phyloP scores from a whole-genome alignment of 2,888 invertebrate species.

The Cecidostiba fungosa region DNA sequence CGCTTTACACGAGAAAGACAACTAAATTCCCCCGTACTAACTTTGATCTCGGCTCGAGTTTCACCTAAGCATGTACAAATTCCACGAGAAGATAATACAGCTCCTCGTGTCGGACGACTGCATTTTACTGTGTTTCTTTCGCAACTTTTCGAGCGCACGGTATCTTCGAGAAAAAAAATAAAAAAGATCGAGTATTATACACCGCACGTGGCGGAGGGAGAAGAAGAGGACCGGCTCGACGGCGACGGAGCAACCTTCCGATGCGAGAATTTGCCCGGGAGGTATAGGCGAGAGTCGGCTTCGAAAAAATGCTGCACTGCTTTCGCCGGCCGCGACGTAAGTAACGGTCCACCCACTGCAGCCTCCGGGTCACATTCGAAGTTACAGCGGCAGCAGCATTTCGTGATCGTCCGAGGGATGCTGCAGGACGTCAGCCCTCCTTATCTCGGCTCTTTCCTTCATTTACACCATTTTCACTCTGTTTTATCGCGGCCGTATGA shows the following conservation, averaged over 20 bases:
- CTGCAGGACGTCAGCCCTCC: not conserved
- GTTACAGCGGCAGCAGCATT: not conserved
- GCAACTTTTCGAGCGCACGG: too few relatives aligned
- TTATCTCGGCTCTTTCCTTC: slow-evolving; percentile 37
- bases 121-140: not conserved
- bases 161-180: not conserved
- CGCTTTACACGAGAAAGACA: not conserved
- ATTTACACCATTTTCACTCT: slow-evolving; percentile 34
- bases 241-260: slow-evolving; percentile 19
- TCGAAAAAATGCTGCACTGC: slow-evolving; percentile 54
- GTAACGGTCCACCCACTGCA: slow-evolving; percentile 56
- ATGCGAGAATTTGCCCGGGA: slow-evolving; percentile 49
- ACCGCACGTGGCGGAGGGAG: not conserved
- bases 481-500: slow-evolving; percentile 24
- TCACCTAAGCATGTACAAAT: slow-evolving; percentile 2
- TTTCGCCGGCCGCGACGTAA: slow-evolving; percentile 36
- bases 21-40: not conserved
- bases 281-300: slow-evolving; percentile 52
- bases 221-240: not conserved
- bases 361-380: not conserved
- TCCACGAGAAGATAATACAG: not conserved
- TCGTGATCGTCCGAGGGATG: not conserved
- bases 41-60: slow-evolving; percentile 3
- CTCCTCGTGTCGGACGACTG: not conserved
- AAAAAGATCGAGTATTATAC: not conserved